Conservation (phyloP, 2,797 vertebrate species). For the Sebastes matsubarae region DNA sequence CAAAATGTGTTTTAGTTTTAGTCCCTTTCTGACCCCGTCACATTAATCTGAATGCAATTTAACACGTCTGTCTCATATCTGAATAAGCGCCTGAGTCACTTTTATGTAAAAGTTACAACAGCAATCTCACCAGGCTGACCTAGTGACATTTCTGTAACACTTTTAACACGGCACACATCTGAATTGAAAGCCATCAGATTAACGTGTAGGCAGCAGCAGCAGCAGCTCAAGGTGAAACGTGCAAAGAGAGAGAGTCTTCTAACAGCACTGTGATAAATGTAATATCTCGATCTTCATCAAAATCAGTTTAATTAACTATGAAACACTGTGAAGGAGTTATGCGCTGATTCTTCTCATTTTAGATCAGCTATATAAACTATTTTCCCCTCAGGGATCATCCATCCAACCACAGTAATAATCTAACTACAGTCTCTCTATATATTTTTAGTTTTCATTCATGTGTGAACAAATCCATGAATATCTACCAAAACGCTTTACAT, state of each 20-base stretch:
- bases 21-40: not conserved
- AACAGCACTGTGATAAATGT: not conserved
- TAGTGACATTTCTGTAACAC: not conserved
- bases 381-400: not conserved
- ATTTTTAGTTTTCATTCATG: not conserved
- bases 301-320: not conserved
- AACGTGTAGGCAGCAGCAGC: not conserved
- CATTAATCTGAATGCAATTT: not conserved
- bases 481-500: not conserved
- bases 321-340: not conserved
- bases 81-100: no score
- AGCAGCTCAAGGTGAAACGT: not conserved
- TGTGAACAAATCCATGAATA: not conserved
- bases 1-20: not conserved
- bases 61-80: not conserved
- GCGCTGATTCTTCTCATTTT: not conserved
- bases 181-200: not conserved
- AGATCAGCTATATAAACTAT: not conserved
- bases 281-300: not conserved
- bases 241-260: not conserved
- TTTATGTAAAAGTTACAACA: not conserved
- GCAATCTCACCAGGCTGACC: not conserved
- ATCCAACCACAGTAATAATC: not conserved
- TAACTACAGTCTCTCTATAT: not conserved
- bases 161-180: rapidly evolving